These are phyloP conservation scores for Bugulina stolonifera DNA, from an alignment of 2,888 invertebrate genomes.

Conservation along the genomic window DNA sequence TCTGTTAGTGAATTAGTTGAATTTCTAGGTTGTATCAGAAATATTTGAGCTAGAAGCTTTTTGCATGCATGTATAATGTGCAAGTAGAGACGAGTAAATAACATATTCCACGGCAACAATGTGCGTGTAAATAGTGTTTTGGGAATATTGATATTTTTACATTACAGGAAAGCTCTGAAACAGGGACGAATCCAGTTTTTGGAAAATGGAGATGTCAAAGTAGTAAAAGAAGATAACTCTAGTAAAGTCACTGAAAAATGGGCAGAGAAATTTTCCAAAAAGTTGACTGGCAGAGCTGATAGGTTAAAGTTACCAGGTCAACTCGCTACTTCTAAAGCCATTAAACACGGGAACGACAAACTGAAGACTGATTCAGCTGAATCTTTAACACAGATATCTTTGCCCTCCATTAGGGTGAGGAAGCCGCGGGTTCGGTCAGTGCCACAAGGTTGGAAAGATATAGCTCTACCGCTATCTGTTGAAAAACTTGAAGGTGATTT, in stretches of 20 bases:
- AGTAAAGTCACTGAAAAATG: background rate
- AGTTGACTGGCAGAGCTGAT: background rate
- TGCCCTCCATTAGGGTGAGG: background rate
- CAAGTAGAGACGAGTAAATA: no score
- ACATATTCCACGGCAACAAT: no score
- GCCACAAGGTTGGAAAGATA: background rate
- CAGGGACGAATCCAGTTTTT: background rate
- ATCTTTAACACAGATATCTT: background rate
- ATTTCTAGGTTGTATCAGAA: no score
- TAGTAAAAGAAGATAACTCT: background rate
- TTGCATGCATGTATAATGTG: no score
- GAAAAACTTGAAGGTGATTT: no score
- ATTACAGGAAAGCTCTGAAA: conserved; percentile 22
- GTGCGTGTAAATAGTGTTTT: no score
- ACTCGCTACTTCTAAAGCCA: background rate
- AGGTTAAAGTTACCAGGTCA: background rate
- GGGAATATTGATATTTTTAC: no score
- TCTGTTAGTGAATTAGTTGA: no score
- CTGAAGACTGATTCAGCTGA: background rate
- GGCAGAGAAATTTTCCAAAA: background rate
- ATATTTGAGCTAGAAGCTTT: no score
- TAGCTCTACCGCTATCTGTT: no score
- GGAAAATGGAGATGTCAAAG: background rate
- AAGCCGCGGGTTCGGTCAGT: background rate
- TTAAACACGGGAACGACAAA: background rate